Evolutionary conservation across 1,140 invertebrate genomes (phyloP).

Genomic region (Platorchestia sp.): DNA sequence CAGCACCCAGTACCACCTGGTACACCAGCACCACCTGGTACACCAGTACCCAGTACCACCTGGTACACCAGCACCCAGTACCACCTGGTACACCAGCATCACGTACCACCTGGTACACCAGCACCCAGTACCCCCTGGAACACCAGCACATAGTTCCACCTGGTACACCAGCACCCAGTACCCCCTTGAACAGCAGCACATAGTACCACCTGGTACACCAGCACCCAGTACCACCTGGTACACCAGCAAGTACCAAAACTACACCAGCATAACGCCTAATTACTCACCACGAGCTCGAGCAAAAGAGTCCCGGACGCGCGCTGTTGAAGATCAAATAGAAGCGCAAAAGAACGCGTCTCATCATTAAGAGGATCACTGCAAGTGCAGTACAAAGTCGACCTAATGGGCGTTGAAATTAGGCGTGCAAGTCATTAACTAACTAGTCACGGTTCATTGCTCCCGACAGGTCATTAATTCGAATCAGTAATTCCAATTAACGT

Average conservation of each 20-base stretch:
- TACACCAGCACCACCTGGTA: not conserved
- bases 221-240: not conserved
- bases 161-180: not conserved
- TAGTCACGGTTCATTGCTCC: not conserved
- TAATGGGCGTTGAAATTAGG: not conserved
- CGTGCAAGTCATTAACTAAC: not conserved
- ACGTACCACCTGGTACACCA: not conserved
- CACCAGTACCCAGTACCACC: not conserved
- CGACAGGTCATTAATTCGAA: slow-evolving; percentile 9
- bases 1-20: too few relatives aligned
- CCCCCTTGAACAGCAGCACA: not conserved
- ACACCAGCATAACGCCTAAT: not conserved
- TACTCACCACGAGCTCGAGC: not conserved
- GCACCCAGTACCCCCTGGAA: too few relatives aligned
- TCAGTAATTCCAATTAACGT: slow-evolving; percentile 12
- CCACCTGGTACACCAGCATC: not conserved
- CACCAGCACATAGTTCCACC: not conserved
- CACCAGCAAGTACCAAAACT: not conserved
- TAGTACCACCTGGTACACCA: not conserved
- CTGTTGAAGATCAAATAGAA: not conserved
- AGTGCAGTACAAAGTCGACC: not conserved
- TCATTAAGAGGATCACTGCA: not conserved
- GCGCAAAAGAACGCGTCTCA: not conserved
- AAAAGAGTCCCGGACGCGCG: not conserved
- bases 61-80: not conserved